These are phyloP conservation scores for Heliconius hermathena DNA, from an alignment of 1,140 invertebrate genomes.

Conservation along the genomic window DNA sequence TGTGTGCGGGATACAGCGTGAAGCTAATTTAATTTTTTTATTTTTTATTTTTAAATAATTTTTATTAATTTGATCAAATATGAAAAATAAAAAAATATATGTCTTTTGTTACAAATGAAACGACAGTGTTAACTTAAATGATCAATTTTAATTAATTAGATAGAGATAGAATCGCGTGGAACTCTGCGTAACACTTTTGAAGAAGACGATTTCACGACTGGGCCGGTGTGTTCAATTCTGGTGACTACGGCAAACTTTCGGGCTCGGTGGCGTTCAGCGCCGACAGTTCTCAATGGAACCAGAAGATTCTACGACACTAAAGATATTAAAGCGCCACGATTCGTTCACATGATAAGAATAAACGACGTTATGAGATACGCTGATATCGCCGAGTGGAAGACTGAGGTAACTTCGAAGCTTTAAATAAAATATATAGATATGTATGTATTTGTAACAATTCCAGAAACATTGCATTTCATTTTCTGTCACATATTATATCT, in stretches of 20 bases:
- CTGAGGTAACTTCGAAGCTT: slow-evolving; percentile 52
- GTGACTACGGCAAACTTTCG: slow-evolving; percentile 93
- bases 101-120: neutral
- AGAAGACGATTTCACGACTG: slow-evolving; percentile 58
- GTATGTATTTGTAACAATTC: neutral
- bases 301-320: slow-evolving; percentile 54
- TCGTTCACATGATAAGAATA: slow-evolving; percentile 66
- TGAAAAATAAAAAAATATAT: neutral
- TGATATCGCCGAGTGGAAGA: slow-evolving; percentile 63
- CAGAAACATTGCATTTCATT: neutral
- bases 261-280: slow-evolving; percentile 76
- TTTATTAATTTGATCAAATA: neutral
- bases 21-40: too few species aligned
- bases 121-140: neutral
- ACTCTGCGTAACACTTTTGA: slow-evolving; percentile 68
- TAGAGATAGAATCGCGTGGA: slow-evolving; percentile 64
- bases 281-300: slow-evolving; percentile 73
- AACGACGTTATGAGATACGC: slow-evolving; percentile 75
- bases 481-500: neutral
- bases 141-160: slow-evolving; percentile 39
- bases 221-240: slow-evolving; percentile 79
- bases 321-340: slow-evolving; percentile 36
- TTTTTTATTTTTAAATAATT: neutral
- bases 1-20: too few species aligned
- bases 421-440: neutral